Conservation (phyloP, 2,888 invertebrate genomes). For the Tachina fera region DNA sequence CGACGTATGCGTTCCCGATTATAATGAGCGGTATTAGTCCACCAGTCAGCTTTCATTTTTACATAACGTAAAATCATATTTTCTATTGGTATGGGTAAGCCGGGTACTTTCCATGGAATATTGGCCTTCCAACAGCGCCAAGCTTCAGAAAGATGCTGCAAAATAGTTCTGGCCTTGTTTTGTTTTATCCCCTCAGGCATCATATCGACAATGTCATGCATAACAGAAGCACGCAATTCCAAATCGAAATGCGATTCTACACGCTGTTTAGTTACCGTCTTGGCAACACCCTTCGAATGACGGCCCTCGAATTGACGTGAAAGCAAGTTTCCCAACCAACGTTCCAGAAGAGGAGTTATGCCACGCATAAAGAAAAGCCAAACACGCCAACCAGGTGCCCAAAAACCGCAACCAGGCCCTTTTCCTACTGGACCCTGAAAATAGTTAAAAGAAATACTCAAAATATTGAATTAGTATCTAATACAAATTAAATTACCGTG, state of each 20-base stretch:
- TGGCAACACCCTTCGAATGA: constrained; percentile 99
- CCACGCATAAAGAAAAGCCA: constrained; percentile 99
- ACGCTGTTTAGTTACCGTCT: constrained; percentile 99
- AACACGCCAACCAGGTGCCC: constrained; percentile 99
- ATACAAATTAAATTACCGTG: constrained; percentile 86
- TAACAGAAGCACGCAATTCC: constrained; percentile 97
- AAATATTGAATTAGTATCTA: not conserved
- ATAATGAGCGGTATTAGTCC: constrained; percentile 99
- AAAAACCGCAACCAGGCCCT: constrained; percentile 98
- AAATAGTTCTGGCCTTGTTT: constrained; percentile 99
- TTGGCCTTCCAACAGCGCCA: constrained; percentile 99
- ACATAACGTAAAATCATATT: constrained; percentile 99
- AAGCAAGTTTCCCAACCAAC: constrained; percentile 99
- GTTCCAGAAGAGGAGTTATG: constrained; percentile 97
- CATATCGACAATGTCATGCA: constrained; percentile 99
- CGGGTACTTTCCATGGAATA: constrained; percentile 99
- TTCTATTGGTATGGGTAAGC: constrained; percentile 99
- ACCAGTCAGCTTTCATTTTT: constrained; percentile 99
- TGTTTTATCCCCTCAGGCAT: constrained; percentile 99
- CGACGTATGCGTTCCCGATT: constrained; percentile 99
- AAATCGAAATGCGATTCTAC: constrained; percentile 99
- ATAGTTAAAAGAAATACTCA: constrained; percentile 18
- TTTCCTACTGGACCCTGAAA: constrained; percentile 96
- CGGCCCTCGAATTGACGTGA: constrained; percentile 99
- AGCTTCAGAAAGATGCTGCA: constrained; percentile 99